Evolutionary conservation across 2,888 invertebrate genomes (phyloP).

Genomic region (Rhingia rostrata): DNA sequence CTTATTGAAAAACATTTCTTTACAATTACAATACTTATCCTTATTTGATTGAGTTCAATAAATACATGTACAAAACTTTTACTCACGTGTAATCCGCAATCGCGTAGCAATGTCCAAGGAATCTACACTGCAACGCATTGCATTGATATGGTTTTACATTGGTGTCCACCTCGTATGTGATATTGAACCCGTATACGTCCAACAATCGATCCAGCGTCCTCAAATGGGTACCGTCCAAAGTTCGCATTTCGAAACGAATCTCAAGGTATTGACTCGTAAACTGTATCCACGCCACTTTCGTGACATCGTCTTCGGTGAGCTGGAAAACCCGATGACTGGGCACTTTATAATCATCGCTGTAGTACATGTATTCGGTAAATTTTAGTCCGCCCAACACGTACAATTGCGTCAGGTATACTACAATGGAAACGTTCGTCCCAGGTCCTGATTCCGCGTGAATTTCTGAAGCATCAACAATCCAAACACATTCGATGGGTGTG

Average conservation of each 20-base stretch:
- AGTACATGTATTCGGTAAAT: slow-evolving; percentile 90
- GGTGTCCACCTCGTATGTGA: slow-evolving; percentile 91
- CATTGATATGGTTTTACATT: slow-evolving; percentile 87
- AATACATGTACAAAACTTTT: slow-evolving; percentile 44
- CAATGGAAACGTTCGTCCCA: slow-evolving; percentile 87
- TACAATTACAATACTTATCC: too few relatives aligned
- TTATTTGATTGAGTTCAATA: neutral
- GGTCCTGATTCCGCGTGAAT: slow-evolving; percentile 81
- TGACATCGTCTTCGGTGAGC: slow-evolving; percentile 90
- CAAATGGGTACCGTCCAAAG: slow-evolving; percentile 91
- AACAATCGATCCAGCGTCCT: slow-evolving; percentile 91
- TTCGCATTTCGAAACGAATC: slow-evolving; percentile 89
- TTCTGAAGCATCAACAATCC: slow-evolving; percentile 93
- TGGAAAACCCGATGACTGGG: slow-evolving; percentile 87
- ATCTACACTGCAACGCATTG: slow-evolving; percentile 91
- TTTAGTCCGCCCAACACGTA: slow-evolving; percentile 91
- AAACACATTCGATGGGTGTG: slow-evolving; percentile 92
- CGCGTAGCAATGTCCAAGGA: slow-evolving; percentile 93
- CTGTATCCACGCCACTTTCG: slow-evolving; percentile 86
- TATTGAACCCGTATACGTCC: slow-evolving; percentile 95
- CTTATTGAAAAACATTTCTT: too few relatives aligned
- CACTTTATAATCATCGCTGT: slow-evolving; percentile 87
- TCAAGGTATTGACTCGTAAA: slow-evolving; percentile 90
- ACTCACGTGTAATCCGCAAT: slow-evolving; percentile 89
- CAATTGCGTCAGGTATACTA: slow-evolving; percentile 94